These are phyloP conservation scores for Nasonia longicornis DNA, from an alignment of 1,140 invertebrate genomes.

Conservation along the genomic window DNA sequence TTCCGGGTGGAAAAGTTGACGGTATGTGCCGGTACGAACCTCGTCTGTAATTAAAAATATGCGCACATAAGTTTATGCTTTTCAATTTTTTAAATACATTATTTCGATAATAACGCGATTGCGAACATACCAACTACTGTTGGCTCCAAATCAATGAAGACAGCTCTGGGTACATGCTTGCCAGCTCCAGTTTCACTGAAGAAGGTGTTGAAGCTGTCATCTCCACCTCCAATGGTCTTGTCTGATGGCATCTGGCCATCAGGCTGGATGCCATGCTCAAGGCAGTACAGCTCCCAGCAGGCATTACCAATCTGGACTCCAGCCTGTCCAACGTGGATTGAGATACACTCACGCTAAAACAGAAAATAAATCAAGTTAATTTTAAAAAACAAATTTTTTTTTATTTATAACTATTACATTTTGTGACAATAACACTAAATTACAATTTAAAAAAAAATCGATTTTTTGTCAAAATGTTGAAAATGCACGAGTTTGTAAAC, in stretches of 20 bases:
- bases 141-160: conserved; percentile 69
- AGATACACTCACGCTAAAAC: conserved; percentile 75
- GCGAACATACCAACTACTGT: conserved; percentile 69
- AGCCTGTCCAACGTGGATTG: conserved; percentile 81
- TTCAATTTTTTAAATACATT: background rate
- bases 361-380: conserved; percentile 44
- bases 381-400: background rate
- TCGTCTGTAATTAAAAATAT: conserved; percentile 59
- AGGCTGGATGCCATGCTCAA: conserved; percentile 91
- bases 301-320: conserved; percentile 82
- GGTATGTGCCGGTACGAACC: conserved; percentile 72
- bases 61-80: background rate
- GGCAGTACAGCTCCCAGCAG: conserved; percentile 85
- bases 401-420: background rate
- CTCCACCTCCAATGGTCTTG: conserved; percentile 57
- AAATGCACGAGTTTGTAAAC: background rate
- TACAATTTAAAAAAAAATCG: background rate
- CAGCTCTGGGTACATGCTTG: conserved; percentile 60
- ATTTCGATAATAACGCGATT: background rate
- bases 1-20: conserved; percentile 74
- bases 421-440: background rate
- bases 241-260: conserved; percentile 81
- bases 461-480: background rate
- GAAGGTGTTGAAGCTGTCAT: conserved; percentile 74
- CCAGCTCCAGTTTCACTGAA: conserved; percentile 71